These are phyloP conservation scores for Sminthopsis crassicaudata DNA, from an alignment of 2,113 vertebrate species.

Conservation along the genomic window DNA sequence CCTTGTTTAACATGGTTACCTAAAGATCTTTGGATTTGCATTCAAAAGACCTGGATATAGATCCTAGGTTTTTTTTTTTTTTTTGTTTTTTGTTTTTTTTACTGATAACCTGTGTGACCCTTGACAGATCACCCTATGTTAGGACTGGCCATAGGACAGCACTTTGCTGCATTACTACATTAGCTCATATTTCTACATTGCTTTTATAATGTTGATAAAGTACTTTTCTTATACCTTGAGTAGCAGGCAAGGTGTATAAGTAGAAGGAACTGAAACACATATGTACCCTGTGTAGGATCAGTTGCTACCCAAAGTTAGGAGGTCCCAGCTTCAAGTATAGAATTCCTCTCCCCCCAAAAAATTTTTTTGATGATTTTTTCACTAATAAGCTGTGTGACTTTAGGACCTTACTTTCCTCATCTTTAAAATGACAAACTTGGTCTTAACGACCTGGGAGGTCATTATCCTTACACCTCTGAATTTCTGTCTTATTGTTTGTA, in stretches of 20 bases:
- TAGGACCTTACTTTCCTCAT: neutral
- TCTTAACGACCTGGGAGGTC: neutral
- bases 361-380: neutral
- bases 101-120: too few relatives aligned
- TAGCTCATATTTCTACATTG: neutral
- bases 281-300: too few relatives aligned
- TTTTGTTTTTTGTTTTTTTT: too few relatives aligned
- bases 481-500: neutral
- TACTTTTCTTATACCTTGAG: neutral
- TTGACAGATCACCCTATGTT: neutral
- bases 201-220: rapidly evolving
- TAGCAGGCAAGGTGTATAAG: neutral
- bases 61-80: too few relatives aligned
- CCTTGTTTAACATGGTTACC: too few relatives aligned
- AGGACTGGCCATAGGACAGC: neutral
- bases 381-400: neutral
- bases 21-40: too few relatives aligned
- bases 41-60: too few relatives aligned
- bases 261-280: neutral
- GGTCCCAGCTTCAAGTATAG: neutral
- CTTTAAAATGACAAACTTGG: neutral
- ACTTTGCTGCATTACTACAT: neutral
- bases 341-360: neutral
- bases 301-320: neutral
- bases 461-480: neutral